Percentiles rank a stretch among this genome's conserved stretches.
Conservation (phyloP, 1,140 invertebrate genomes). For the Hypsibius dujardini region DNA sequence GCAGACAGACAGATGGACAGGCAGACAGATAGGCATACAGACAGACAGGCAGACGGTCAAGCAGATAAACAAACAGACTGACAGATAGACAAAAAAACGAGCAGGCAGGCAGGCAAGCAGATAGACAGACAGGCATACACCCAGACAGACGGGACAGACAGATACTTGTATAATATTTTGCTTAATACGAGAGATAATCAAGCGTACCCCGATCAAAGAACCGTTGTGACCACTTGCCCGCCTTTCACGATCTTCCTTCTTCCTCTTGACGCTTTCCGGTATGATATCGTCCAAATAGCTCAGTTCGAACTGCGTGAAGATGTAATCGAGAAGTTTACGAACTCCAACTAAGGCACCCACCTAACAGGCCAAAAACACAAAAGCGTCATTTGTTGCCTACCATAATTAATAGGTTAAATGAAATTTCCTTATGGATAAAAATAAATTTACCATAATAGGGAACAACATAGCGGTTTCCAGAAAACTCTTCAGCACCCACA, state of each 20-base stretch:
- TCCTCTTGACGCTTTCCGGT: conserved; percentile 72
- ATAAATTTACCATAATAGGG: conserved; percentile 13
- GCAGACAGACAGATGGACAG: background rate
- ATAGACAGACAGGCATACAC: too few relatives aligned
- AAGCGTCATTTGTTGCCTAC: too few relatives aligned
- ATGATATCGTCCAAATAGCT: conserved; percentile 93
- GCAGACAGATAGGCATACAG: background rate
- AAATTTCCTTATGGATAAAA: too few relatives aligned
- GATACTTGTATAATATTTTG: too few relatives aligned
- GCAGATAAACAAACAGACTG: too few relatives aligned
- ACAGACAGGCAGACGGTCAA: background rate
- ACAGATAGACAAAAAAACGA: too few relatives aligned
- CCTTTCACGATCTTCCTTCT: conserved; percentile 42
- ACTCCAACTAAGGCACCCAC: conserved; percentile 93
- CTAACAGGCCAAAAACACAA: conserved; percentile 34
- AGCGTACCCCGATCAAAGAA: too few relatives aligned
- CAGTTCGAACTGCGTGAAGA: conserved; percentile 72
- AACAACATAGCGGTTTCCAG: conserved; percentile 16
- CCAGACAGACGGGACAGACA: too few relatives aligned
- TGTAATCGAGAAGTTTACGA: conserved; percentile 69
- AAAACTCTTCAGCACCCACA: conserved; percentile 36
- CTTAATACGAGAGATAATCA: too few relatives aligned
- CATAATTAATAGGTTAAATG: too few relatives aligned
- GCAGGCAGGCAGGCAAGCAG: too few relatives aligned
- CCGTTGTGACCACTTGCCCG: too few relatives aligned